Base-by-base conservation (phyloP, 2,888 invertebrate species). In the Athripsodes cinereus region DNA sequence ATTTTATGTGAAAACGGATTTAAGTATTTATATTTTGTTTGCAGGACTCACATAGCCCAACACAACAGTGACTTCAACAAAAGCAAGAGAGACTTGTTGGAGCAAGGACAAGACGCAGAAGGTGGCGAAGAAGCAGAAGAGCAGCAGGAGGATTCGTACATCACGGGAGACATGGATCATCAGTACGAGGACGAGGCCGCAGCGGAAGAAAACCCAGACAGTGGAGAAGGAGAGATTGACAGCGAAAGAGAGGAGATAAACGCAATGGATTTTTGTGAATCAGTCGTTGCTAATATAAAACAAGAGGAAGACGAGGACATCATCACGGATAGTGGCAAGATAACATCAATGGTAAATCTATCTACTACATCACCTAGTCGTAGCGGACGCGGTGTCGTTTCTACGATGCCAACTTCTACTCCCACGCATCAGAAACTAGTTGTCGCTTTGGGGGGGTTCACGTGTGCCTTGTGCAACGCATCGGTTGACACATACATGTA, bases 191-290 rank as follows among this genome's bases (percentile, higher is more conserved):
- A 52, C 3, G 53, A 44, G n/a, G n/a, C n/a, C 47, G 47, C 13
- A 13, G 20, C 11, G 21, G 40, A 53, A 6, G 19, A 2, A 18
- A 18, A 53, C 22, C 68, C 73, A 60, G 69, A 69, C 73, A 60
- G 69, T 69, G 19, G 71, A 71, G 62, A 6, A 10, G 22, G 34
- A 34, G n/a, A n/a, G 20, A 40, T 56, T 18, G 16, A 26, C 48
- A 35, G 18, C 1, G 64, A 67, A n/a, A n/a, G n/a, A n/a, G n/a
- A n/a, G 2, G 66, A 70, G 2, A 46, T 57, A 16, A 71, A 78
- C 61, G 66, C 74, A 70, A 73, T 78, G 75, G 78, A 78, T 75
- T 79, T 78, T 76, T 79, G 79, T 74, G 79, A 79, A 65, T 78
- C 78, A 75, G 78, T 78, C 75, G 78, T 78, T 75, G 74, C 78